Conservation (phyloP, 2,888 invertebrate species). For the Aleiodes alternator region DNA sequence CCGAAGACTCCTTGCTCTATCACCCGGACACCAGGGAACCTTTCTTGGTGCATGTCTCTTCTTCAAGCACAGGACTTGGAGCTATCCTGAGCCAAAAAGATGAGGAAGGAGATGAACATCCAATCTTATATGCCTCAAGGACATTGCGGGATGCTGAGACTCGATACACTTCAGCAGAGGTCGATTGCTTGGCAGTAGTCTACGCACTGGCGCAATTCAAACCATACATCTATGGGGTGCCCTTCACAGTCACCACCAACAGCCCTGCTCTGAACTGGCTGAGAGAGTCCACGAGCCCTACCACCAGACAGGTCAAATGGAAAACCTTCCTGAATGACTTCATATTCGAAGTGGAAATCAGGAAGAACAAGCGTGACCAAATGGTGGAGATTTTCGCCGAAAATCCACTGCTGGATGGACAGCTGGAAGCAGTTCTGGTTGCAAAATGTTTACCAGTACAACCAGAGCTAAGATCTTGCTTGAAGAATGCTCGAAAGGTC, state of each 20-base stretch:
- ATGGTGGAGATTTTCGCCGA: not conserved
- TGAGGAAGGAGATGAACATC: constrained; percentile 2
- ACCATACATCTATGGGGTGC: constrained; percentile 33
- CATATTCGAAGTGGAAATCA: not conserved
- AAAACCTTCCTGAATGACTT: not conserved
- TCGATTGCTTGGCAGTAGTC: constrained; percentile 17
- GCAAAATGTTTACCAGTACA: no score
- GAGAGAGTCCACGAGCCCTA: not conserved
- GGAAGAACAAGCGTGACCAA: not conserved
- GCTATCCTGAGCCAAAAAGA: constrained; percentile 4
- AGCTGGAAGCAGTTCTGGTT: no score
- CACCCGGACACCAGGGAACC: constrained; percentile 63
- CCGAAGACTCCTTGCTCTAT: constrained; percentile 49
- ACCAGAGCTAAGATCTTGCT: no score
- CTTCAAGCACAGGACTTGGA: constrained; percentile 10
- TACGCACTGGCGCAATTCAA: constrained; percentile 4
- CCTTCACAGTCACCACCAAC: not conserved
- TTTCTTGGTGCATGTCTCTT: constrained; percentile 57
- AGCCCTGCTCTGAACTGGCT: not conserved
- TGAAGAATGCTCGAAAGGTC: no score
- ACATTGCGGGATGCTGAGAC: constrained; percentile 16
- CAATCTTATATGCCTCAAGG: constrained; percentile 19
- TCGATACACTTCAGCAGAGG: constrained; percentile 32
- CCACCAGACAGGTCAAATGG: not conserved
- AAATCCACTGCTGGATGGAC: no score